phyloP scores from a whole-genome alignment of 1,140 invertebrate species.

The Ostrea denselamellosa region DNA sequence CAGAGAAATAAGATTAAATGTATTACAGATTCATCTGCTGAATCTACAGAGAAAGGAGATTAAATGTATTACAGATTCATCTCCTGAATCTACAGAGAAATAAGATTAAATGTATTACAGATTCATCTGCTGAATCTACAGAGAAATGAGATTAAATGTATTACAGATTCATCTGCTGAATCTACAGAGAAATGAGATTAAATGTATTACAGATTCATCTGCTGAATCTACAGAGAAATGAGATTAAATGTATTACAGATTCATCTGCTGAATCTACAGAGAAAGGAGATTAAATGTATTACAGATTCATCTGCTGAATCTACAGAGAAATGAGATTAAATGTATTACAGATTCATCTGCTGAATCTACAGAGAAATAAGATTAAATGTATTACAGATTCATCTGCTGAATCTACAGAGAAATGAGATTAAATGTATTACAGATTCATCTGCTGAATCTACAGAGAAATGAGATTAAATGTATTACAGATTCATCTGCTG shows the following conservation, averaged over 20 bases:
- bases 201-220: no score
- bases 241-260: no score
- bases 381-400: no score
- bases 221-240: neutral
- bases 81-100: neutral
- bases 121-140: slow-evolving; percentile 21
- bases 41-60: neutral
- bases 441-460: slow-evolving; percentile 29
- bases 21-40: no score
- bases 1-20: neutral
- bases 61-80: no score
- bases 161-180: no score
- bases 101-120: no score
- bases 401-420: neutral
- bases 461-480: neutral
- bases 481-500: no score
- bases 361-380: neutral
- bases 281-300: no score
- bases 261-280: slow-evolving; percentile 4
- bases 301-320: slow-evolving; percentile 35
- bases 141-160: no score
- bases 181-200: neutral
- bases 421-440: no score
- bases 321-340: neutral
- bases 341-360: no score